Evolutionary conservation across 2,888 invertebrate species (phyloP), one percentile per base, ranked within the genome.

Genomic region (Athalia circularis): DNA sequence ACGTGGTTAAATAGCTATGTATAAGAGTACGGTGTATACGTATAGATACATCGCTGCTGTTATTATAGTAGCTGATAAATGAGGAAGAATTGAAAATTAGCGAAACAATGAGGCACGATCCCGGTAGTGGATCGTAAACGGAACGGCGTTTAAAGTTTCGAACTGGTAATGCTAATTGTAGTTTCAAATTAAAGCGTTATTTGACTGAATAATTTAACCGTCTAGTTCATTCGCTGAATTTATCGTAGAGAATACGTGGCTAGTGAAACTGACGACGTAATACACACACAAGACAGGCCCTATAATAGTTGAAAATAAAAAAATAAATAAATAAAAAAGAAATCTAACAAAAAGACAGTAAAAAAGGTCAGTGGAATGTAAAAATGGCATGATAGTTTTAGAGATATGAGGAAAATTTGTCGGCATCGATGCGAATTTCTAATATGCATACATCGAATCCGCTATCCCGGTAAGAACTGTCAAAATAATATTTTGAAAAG

Each of bases 331-430:
- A 29, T 29, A 29, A 48, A 65, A 47, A 59, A 47, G 5, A 59
- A 45, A 59, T 7, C 6, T 79, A 79, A 65, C 80, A 78, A 79
- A 82, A 62, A 72, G 7, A 59, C n/a, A 61, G 9, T 48, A 62
- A 64, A 13, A 29, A 62, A 62, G 62, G 13, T n/a, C 54, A 50
- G 75, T 13, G 15, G 62, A 11, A 62, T 61, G 50, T 75, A 75
- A 59, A 75, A 75, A 62, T 75, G 75, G 75, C 75, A 75, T 75
- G 62, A 50, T 64, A 45, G 59, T 50, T 52, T 11, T 7, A 15
- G 15, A 15, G 48, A 47, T 50, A 72, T 29, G 59, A 47, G 64
- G 52, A 64, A 62, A 62, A 15, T 75, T 50, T 50, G 15, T 50
- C 62, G 62, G 50, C 52, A 64, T 75, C 47, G 48, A 59, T 45